A percentile compares a stretch with the other conserved stretches of the same genome.
Evolutionary conservation across 2,113 vertebrate genomes (phyloP).

Genomic region (Seriola rivoliana): DNA sequence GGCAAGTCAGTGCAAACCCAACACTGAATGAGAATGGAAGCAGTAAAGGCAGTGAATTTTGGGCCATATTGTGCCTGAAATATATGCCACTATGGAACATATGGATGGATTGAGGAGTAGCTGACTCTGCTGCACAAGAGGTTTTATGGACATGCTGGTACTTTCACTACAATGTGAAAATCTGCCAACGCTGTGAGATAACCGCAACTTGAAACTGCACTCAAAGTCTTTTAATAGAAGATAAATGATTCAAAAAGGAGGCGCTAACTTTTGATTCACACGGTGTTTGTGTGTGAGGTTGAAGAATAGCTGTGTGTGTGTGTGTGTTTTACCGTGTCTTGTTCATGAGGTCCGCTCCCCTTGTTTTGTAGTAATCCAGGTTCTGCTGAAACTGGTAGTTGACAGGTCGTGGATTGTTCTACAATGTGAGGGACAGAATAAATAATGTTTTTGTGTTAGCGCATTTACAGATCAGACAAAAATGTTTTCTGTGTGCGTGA

Average conservation of each 20-base stretch:
- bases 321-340: conserved; percentile 88
- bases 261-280: not conserved
- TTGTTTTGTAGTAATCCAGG: conserved; percentile 98
- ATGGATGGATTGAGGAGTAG: not conserved
- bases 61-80: not conserved
- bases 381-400: conserved; percentile 98
- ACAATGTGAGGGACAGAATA: conserved; percentile 2
- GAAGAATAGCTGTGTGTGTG: not conserved
- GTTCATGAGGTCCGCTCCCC: conserved; percentile 95
- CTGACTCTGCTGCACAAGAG: not conserved
- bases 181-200: not conserved
- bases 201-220: not conserved
- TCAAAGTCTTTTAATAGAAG: not conserved
- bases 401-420: conserved; percentile 95
- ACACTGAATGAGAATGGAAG: not conserved
- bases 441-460: not conserved
- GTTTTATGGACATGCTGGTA: not conserved
- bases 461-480: not conserved
- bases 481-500: not conserved
- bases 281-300: not conserved
- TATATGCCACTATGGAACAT: not conserved
- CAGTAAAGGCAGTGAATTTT: not conserved
- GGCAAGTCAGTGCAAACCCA: not conserved
- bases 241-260: not conserved
- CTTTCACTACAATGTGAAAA: not conserved